Conservation (phyloP, 1,140 invertebrate species). For the Halictus rubicundus region DNA sequence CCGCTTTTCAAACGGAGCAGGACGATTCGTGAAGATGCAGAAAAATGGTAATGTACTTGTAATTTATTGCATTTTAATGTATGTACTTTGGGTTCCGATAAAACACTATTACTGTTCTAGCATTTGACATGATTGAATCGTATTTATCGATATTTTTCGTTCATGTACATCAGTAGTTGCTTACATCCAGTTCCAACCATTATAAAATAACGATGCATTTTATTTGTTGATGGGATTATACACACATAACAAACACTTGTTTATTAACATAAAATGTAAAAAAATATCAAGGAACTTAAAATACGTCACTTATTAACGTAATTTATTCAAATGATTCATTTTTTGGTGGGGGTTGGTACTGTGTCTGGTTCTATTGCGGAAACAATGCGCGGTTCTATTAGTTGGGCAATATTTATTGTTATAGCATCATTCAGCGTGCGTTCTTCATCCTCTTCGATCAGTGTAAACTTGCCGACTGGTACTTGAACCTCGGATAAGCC, state of each 20-base stretch:
- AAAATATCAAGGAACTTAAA: neutral
- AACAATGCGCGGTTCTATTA: slow-evolving; percentile 47
- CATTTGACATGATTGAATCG: neutral
- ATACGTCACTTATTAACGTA: neutral
- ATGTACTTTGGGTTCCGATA: neutral
- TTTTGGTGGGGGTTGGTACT: too few relatives aligned
- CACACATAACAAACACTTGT: too few relatives aligned
- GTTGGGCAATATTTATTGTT: slow-evolving; percentile 86
- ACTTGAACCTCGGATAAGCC: slow-evolving; percentile 59
- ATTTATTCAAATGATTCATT: neutral
- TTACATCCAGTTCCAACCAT: neutral
- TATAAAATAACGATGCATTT: neutral
- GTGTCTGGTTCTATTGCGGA: neutral
- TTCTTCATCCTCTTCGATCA: slow-evolving; percentile 48
- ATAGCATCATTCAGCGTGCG: slow-evolving; percentile 83
- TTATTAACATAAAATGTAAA: neutral
- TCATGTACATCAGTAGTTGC: neutral
- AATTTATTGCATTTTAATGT: neutral
- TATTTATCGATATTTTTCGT: neutral
- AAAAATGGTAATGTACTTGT: neutral
- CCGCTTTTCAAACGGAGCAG: neutral
- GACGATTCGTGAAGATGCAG: neutral
- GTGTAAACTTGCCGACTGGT: slow-evolving; percentile 67
- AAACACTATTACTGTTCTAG: neutral
- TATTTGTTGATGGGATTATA: too few relatives aligned